phyloP scores from a whole-genome alignment of 1,140 invertebrate species.

The Heliothis virescens region DNA sequence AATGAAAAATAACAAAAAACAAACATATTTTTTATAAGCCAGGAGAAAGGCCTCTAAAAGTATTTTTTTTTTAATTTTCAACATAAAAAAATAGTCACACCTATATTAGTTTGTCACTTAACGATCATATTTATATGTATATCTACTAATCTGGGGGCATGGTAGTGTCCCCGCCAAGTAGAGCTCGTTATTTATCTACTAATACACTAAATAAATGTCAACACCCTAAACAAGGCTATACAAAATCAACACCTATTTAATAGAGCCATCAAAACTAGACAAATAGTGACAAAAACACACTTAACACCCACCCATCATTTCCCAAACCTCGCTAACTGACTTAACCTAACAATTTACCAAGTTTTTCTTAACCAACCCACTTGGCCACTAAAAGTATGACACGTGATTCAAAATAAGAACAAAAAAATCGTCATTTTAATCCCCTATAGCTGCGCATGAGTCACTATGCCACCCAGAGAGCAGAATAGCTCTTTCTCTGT shows the following conservation, averaged over 20 bases:
- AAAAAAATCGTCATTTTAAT: slow-evolving; percentile 55
- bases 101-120: too few relatives aligned
- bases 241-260: background rate
- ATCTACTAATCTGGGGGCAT: too few relatives aligned
- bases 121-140: too few relatives aligned
- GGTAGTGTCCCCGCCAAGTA: too few relatives aligned
- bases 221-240: too few relatives aligned
- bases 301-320: slow-evolving; percentile 39
- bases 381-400: slow-evolving; percentile 52
- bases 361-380: slow-evolving; percentile 55
- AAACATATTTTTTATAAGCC: too few relatives aligned
- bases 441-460: slow-evolving; percentile 58
- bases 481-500: slow-evolving; percentile 55
- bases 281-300: slow-evolving; percentile 1
- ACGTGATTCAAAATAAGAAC: slow-evolving; percentile 56
- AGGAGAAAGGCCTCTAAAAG: too few relatives aligned
- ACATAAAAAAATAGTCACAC: too few relatives aligned
- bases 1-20: too few relatives aligned
- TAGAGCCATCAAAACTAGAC: slow-evolving; percentile 14
- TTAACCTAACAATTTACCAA: slow-evolving; percentile 46
- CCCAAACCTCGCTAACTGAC: slow-evolving; percentile 13
- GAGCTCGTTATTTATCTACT: too few relatives aligned
- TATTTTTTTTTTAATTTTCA: too few relatives aligned
- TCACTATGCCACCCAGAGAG: slow-evolving; percentile 79
- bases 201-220: too few relatives aligned